These are phyloP conservation scores for Theocolax elegans DNA, from an alignment of 1,140 invertebrate species.

Conservation along the genomic window DNA sequence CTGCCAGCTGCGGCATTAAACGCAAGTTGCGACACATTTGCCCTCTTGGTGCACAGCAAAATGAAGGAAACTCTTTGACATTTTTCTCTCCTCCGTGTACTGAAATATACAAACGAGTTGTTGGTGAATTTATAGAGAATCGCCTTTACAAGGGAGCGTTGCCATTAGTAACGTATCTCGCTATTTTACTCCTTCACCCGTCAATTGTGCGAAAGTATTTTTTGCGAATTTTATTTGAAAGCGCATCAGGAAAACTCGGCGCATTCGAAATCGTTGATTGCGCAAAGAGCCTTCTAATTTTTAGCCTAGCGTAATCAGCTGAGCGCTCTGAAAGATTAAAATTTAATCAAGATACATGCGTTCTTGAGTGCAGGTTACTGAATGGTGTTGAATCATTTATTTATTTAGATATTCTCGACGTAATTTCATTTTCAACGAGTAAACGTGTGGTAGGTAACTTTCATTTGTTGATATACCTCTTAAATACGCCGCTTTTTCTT, in stretches of 20 bases:
- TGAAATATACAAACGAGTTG: too few species aligned
- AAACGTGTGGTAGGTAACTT: too few species aligned
- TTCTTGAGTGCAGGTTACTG: not conserved
- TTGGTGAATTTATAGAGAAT: slow-evolving; percentile 1
- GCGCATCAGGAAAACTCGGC: not conserved
- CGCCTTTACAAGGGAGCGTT: not conserved
- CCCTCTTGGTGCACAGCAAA: not conserved
- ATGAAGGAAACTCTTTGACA: not conserved
- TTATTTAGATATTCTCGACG: too few species aligned
- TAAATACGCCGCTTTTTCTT: too few species aligned
- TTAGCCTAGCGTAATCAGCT: not conserved
- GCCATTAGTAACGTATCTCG: not conserved
- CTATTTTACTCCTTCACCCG: not conserved
- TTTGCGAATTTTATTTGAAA: not conserved
- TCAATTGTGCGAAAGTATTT: not conserved
- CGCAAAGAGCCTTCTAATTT: not conserved
- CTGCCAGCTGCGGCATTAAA: too few species aligned
- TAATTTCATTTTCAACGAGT: too few species aligned
- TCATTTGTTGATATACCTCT: too few species aligned
- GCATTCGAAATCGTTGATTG: not conserved
- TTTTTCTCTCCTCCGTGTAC: not conserved
- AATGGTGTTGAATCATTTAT: not conserved
- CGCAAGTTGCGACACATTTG: not conserved
- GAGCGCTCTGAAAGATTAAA: slow-evolving; percentile 22
- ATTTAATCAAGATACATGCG: slow-evolving; percentile 14